Evolutionary conservation across 2,113 vertebrate genomes (phyloP).

Genomic region (Aphelocoma coerulescens): DNA sequence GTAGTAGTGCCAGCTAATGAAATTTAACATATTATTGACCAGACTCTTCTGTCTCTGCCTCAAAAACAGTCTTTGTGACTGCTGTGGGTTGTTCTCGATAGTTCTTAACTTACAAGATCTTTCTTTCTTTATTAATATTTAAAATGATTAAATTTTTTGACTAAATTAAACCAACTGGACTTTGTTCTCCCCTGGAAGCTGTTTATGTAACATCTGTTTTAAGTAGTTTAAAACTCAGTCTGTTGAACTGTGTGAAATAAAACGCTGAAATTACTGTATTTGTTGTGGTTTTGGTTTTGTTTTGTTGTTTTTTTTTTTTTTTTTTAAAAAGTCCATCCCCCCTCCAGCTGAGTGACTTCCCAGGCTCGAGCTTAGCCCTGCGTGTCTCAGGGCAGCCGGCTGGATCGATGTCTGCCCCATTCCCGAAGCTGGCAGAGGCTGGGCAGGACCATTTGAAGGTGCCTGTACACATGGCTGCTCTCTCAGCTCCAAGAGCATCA

Average conservation of each 20-base stretch:
- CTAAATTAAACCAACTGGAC: neutral
- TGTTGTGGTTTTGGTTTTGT: no score
- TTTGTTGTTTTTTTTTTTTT: no score
- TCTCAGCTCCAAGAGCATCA: accelerated
- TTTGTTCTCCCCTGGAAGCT: conserved; percentile 32
- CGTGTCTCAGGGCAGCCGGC: accelerated
- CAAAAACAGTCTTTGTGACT: neutral
- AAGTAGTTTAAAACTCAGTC: neutral
- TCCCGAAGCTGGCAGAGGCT: neutral
- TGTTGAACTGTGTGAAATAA: neutral
- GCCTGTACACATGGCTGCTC: neutral
- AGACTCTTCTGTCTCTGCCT: neutral
- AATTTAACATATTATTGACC: neutral
- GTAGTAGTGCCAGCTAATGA: neutral
- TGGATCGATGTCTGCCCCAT: neutral
- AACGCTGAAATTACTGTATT: neutral
- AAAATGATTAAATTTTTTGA: neutral
- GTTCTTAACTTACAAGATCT: neutral
- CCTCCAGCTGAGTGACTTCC: neutral
- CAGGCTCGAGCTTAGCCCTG: neutral
- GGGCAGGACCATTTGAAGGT: neutral
- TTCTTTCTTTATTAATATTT: neutral
- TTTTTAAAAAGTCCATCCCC: neutral
- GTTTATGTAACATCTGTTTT: neutral
- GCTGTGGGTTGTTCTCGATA: neutral